These are phyloP conservation scores for Leistus spinibarbis DNA, from an alignment of 2,888 invertebrate species.

Conservation along the genomic window DNA sequence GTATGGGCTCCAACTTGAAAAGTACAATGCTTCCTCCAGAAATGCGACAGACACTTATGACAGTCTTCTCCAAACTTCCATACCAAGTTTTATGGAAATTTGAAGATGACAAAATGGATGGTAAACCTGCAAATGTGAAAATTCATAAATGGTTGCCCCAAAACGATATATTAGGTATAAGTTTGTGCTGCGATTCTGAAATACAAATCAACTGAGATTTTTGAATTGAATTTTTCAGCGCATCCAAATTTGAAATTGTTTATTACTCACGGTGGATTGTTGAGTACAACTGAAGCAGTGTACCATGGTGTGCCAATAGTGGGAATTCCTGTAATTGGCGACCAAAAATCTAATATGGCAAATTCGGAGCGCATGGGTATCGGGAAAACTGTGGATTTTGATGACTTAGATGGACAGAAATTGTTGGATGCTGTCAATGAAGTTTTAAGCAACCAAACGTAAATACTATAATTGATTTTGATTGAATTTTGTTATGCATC, in stretches of 20 bases:
- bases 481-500: too few species aligned
- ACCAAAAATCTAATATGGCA: neutral
- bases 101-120: too few species aligned
- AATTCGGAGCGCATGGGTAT: neutral
- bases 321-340: neutral
- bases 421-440: slow-evolving; percentile 42
- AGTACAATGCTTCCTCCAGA: too few species aligned
- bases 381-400: neutral
- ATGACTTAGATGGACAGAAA: neutral
- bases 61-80: too few species aligned
- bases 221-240: slow-evolving; percentile 48
- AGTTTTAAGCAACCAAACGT: slow-evolving; percentile 28
- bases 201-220: too few species aligned
- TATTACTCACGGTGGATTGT: neutral
- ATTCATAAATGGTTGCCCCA: too few species aligned
- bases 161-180: too few species aligned
- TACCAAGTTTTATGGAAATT: too few species aligned
- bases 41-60: too few species aligned
- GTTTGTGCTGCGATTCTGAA: too few species aligned
- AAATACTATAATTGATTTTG: neutral
- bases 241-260: neutral
- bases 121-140: too few species aligned
- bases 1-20: too few species aligned
- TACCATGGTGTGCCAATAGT: neutral
- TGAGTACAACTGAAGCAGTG: slow-evolving; percentile 6